These are phyloP conservation scores for Terebella lapidaria DNA, from an alignment of 2,888 invertebrate species.

Conservation along the genomic window DNA sequence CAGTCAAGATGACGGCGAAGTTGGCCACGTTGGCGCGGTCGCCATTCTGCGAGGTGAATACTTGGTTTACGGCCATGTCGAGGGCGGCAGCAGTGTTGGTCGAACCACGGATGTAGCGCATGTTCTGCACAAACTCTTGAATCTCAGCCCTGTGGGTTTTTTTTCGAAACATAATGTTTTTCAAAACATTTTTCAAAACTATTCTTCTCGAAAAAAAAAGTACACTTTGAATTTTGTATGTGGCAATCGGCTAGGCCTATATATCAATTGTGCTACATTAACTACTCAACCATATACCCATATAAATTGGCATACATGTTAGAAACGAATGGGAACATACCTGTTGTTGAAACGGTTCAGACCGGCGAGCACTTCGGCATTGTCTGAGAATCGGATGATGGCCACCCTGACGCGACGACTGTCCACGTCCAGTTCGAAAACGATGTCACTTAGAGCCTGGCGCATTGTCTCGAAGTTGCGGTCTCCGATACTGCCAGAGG, in stretches of 20 bases:
- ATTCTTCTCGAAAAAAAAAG: too few relatives aligned
- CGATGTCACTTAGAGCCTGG: background rate
- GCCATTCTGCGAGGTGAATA: slow-evolving; percentile 9
- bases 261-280: too few relatives aligned
- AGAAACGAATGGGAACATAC: too few relatives aligned
- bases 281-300: too few relatives aligned
- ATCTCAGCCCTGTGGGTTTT: background rate
- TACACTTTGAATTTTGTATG: too few relatives aligned
- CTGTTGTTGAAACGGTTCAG: too few relatives aligned
- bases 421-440: slow-evolving; percentile 3
- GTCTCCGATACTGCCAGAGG: slow-evolving; percentile 8
- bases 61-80: background rate
- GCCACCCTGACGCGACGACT: background rate
- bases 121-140: background rate
- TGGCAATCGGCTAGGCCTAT: too few relatives aligned
- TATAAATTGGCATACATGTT: background rate
- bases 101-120: slow-evolving; percentile 4
- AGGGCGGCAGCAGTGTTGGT: slow-evolving; percentile 8
- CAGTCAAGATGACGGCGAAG: slow-evolving; percentile 29
- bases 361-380: background rate
- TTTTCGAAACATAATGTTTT: too few relatives aligned
- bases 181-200: too few relatives aligned
- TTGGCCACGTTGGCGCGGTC: slow-evolving; percentile 29
- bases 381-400: slow-evolving; percentile 2
- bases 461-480: slow-evolving; percentile 3